Conservation (phyloP, 2,888 invertebrate species). For the Euzetes globulus region DNA sequence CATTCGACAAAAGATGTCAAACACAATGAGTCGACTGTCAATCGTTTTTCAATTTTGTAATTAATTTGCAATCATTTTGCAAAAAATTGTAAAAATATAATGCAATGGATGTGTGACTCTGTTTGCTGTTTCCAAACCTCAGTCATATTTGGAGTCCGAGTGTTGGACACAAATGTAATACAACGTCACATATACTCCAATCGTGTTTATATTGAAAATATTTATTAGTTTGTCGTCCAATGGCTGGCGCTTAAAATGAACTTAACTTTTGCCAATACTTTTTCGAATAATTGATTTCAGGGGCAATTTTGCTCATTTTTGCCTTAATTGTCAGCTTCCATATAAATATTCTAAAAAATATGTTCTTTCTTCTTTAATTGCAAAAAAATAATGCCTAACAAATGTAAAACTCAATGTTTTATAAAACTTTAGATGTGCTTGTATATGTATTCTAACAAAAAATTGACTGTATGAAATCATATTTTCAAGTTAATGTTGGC, state of each 20-base stretch:
- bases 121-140: not conserved
- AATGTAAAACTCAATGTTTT: too few species aligned
- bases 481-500: too few species aligned
- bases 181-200: not conserved
- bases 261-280: not conserved
- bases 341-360: too few species aligned
- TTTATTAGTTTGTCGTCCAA: not conserved
- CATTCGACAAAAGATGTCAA: not conserved
- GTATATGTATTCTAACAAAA: too few species aligned
- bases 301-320: not conserved
- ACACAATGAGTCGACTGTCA: not conserved
- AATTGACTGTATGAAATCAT: too few species aligned
- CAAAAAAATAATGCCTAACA: too few species aligned
- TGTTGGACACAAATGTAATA: not conserved
- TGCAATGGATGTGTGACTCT: not conserved
- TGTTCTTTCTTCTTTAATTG: too few species aligned
- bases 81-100: conserved; percentile 4
- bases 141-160: not conserved
- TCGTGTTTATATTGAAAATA: conserved; percentile 2
- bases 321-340: not conserved
- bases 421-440: too few species aligned
- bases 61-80: conserved; percentile 23
- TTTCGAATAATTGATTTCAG: not conserved
- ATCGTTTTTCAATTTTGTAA: conserved; percentile 3
- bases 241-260: conserved; percentile 1